Evolutionary conservation across 2,113 vertebrate genomes (phyloP).

Genomic region (Thunnus thynnus): DNA sequence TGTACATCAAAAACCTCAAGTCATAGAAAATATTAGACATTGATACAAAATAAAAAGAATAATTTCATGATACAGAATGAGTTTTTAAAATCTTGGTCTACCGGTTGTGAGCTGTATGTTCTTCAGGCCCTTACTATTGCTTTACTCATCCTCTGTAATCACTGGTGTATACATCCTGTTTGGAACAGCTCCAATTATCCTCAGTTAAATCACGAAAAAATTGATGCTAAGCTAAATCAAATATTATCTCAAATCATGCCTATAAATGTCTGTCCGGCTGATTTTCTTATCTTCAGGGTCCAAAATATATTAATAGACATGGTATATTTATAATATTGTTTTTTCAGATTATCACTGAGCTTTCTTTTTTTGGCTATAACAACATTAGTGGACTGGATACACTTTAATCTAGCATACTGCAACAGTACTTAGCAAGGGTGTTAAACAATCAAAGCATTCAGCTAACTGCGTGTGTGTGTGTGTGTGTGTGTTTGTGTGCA

Average conservation of each 20-base stretch:
- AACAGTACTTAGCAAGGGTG: slow-evolving; percentile 30
- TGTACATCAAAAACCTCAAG: neutral
- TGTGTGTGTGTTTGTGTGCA: slow-evolving; percentile 78
- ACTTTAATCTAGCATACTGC: slow-evolving; percentile 8
- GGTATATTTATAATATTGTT: neutral
- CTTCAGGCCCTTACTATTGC: neutral
- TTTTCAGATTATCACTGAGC: neutral
- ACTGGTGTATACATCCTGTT: neutral
- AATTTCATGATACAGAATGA: neutral
- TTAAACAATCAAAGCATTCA: slow-evolving; percentile 64
- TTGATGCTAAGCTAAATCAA: neutral
- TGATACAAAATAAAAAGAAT: neutral
- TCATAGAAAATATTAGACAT: neutral
- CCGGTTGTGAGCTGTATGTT: neutral
- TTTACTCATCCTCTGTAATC: neutral
- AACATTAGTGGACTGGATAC: neutral
- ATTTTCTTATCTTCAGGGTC: no score
- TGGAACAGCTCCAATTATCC: neutral
- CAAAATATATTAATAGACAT: neutral
- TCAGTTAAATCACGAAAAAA: neutral
- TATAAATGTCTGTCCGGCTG: neutral
- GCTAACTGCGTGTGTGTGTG: slow-evolving; percentile 40
- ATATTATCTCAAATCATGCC: neutral
- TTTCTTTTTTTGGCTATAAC: neutral
- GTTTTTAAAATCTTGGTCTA: neutral